Evolutionary conservation across 2,113 vertebrate species (phyloP), one percentile per base, ranked within the genome.

Genomic region (Ahaetulla prasina): DNA sequence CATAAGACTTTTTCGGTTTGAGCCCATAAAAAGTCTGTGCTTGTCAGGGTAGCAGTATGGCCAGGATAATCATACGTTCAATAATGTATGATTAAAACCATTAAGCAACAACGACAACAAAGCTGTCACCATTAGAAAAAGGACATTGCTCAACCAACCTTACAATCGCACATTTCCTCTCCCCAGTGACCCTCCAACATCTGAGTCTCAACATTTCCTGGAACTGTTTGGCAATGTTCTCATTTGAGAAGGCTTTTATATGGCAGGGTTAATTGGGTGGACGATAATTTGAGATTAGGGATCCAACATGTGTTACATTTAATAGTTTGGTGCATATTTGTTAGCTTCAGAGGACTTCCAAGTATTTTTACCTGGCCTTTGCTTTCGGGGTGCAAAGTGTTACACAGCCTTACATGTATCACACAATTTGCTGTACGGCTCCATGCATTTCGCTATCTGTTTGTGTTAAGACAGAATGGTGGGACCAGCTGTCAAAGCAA

Each of bases 211-310:
- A 85, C 43, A 27, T 92, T 89, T 92, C 91, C 91, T 89, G 63
- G 63, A 92, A 92, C 50, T 25, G 50, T 30, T 92, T 50, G 35
- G 16, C 23, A 55, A 49, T 45, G 55, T 85, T 89, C 63, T 92
- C 47, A 92, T 85, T 11, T 47, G 68, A 89, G 43, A 39, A 16
- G 87, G 87, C 52, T 84, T 89, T 92, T 84, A 39, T 55, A 57
- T 47, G 27, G 88, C 68, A 49, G 68, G 68, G 91, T 89, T 92
- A 89, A 89, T 92, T 92, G 87, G 87, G 63, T 35, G n/a, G 91
- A 55, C 8, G 39, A 92, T 92, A 55, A 92, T 92, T 80, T 92
- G 87, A 92, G 87, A 84, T 92, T 55, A 89, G 91, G 57, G 68
- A 89, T 89, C 45, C 50, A 55, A 54, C 30, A 30, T 35, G 27